Base-by-base conservation (phyloP, 1,140 invertebrate species). In the Conus ventricosus region DNA sequence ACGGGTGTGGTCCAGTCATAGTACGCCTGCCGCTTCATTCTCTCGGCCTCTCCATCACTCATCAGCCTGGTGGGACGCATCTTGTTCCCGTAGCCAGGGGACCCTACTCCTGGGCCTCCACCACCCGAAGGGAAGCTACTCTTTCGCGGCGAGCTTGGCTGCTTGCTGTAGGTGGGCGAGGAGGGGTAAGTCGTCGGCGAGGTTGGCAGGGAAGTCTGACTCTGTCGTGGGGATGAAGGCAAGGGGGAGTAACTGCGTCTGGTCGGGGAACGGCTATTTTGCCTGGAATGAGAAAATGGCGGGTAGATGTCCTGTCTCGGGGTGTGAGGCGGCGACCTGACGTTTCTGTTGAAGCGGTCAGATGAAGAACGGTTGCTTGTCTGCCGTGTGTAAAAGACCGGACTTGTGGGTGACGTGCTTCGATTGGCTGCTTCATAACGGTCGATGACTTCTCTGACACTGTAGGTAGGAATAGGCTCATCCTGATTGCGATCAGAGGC, bases 1-100 rank as follows among this genome's bases (percentile, higher is more conserved):
- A 7, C 23, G 55, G 55, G 55, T 4, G 23, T 67, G 55, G 5
- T 39, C 82, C 82, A 84, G 82, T 84, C 82, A 23, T 84, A 84
- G 82, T 84, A 84, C 15, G 82, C 82, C 82, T 84, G 55, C 10
- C 82, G 54, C 27, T 84, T 84, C 55, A 84, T 5, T 27, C 82
- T 60, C 55, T 84, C 82, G 5, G 82, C 17, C 54, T 84, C 54
- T 5, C 27, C 82, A 23, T 84, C 82, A 39, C 82, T 84, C 54
- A 84, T 6, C 82, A 67, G 13, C 5, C 13, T 84, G 4, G 82
- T 84, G 13, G 82, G 82, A 23, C 82, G 23, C 57, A 10, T 27
- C 55, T 39, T 63, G 57, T 63, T 63, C 6, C 54, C 57, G 57
- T 84, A 84, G 13, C 80, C 80, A 84, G 82, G 82, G 82, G 82